Evolutionary conservation across 2,113 vertebrate genomes (phyloP).

Genomic region (Sinosuthora webbiana): DNA sequence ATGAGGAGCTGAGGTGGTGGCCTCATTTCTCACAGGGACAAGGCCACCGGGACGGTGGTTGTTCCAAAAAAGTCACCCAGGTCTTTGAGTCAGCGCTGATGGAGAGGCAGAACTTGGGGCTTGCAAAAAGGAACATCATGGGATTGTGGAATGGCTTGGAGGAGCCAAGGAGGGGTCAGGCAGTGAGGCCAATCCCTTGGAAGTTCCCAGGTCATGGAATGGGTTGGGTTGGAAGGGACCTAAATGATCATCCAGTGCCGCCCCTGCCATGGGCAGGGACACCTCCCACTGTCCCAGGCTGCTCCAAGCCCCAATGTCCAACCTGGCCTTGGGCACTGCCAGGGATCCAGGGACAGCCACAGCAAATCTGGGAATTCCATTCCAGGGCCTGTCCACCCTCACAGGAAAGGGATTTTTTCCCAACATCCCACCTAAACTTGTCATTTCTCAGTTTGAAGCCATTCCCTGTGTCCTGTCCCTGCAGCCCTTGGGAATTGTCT

Average conservation of each 20-base stretch:
- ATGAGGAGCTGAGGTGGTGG: background rate
- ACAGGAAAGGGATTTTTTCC: background rate
- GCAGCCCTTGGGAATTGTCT: background rate
- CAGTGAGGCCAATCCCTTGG: too few species aligned
- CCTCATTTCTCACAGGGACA: too few species aligned
- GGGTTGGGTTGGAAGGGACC: background rate
- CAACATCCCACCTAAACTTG: too few species aligned
- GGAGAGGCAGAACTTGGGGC: background rate
- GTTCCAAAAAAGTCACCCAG: background rate
- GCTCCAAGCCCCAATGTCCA: background rate
- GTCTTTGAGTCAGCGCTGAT: accelerated
- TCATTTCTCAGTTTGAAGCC: background rate
- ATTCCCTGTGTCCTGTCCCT: background rate
- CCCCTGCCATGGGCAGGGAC: background rate
- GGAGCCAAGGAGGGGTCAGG: too few species aligned
- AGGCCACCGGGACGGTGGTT: background rate
- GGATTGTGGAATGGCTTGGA: background rate
- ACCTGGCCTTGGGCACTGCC: background rate
- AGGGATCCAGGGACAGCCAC: background rate
- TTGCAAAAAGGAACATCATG: background rate
- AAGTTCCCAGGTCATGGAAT: too few species aligned
- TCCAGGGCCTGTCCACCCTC: background rate
- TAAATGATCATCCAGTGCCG: too few species aligned
- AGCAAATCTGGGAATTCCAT: background rate
- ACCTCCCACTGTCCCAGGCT: background rate